These are phyloP conservation scores for Atrichornis clamosus DNA, from an alignment of 2,113 vertebrate genomes.

Conservation along the genomic window DNA sequence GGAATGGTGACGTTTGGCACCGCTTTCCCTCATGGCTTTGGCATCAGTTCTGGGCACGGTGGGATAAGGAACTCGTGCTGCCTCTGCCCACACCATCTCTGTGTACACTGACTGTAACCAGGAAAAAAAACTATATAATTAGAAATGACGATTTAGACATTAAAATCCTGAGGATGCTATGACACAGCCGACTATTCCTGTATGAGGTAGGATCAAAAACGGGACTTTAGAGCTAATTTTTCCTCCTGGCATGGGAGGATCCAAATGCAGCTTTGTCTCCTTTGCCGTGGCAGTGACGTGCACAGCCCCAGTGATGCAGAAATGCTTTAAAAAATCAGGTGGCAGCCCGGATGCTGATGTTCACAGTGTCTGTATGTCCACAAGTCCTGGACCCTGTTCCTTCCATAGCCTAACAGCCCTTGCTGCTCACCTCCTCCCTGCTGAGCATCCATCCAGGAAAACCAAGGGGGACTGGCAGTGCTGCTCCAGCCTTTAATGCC, in stretches of 20 bases:
- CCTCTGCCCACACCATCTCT: constrained; percentile 8
- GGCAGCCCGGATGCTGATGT: not conserved
- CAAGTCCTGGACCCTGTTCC: not conserved
- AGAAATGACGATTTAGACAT: not conserved
- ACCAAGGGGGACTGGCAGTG: not conserved
- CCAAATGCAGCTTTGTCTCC: not conserved
- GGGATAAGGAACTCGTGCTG: not conserved
- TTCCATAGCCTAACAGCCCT: accelerated
- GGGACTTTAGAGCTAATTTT: not conserved
- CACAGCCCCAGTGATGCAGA: not conserved
- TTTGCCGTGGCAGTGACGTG: not conserved
- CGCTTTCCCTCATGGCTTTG: accelerated
- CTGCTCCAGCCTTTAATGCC: not conserved
- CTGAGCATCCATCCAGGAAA: not conserved
- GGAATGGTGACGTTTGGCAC: not conserved
- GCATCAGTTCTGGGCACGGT: not conserved
- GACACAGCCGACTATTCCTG: not conserved
- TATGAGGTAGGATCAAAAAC: not conserved
- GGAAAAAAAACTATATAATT: not conserved
- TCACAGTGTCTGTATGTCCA: accelerated
- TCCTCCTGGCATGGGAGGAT: not conserved
- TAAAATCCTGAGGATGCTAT: not conserved
- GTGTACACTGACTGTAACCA: not conserved
- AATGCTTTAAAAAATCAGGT: accelerated
- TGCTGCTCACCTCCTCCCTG: not conserved